Evolutionary conservation across 1,140 invertebrate species (phyloP).

Genomic region (Brachionus asplanchnoidis): DNA sequence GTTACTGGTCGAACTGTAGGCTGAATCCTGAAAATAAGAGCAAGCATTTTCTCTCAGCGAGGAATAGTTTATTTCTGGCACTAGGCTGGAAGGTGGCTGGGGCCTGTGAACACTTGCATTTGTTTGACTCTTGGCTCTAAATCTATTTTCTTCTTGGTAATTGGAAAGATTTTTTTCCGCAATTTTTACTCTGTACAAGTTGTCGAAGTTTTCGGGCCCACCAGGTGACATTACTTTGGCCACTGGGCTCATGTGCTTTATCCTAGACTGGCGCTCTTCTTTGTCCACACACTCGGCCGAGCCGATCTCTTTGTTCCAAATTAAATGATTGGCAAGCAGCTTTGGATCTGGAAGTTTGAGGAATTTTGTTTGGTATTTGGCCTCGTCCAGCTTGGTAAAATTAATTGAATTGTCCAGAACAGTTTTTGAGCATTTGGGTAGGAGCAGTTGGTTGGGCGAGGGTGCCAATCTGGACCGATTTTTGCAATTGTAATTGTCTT

Average conservation of each 20-base stretch:
- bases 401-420: neutral
- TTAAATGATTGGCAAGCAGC: constrained; percentile 10
- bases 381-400: neutral
- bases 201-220: neutral
- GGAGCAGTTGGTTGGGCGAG: neutral
- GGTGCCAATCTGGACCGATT: neutral
- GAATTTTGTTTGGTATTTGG: constrained; percentile 7
- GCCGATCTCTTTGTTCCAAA: constrained; percentile 31
- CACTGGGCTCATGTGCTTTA: neutral
- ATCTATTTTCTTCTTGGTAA: neutral
- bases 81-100: neutral
- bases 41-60: neutral
- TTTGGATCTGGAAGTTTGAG: neutral
- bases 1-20: neutral
- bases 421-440: neutral
- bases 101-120: neutral
- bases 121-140: neutral
- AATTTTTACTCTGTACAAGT: too few relatives aligned
- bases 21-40: constrained; percentile 20
- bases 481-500: neutral
- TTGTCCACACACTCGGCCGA: constrained; percentile 22
- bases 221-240: neutral
- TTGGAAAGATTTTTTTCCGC: too few relatives aligned
- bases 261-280: neutral
- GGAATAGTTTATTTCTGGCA: neutral